A percentile compares a stretch with the other conserved stretches of the same genome.
Evolutionary conservation across 2,888 invertebrate species (phyloP).

Genomic region (Cephalotes varians): DNA sequence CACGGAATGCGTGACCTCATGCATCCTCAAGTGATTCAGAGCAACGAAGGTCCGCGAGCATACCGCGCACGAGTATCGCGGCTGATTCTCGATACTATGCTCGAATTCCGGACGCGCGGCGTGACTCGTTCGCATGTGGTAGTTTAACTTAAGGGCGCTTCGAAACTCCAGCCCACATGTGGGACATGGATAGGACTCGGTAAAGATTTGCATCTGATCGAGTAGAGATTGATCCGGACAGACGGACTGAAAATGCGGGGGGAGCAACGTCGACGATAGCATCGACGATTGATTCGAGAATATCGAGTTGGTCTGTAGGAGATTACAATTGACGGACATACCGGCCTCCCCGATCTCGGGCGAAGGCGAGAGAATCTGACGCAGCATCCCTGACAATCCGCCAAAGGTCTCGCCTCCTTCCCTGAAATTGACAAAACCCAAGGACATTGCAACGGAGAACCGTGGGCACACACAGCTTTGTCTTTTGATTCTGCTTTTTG

Average conservation of each 20-base stretch:
- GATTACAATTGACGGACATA: constrained; percentile 73
- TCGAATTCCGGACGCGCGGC: constrained; percentile 66
- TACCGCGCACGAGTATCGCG: constrained; percentile 79
- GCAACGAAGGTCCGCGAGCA: constrained; percentile 82
- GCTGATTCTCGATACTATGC: constrained; percentile 72
- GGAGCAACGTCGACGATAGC: constrained; percentile 76
- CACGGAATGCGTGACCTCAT: constrained; percentile 80
- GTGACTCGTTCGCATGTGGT: constrained; percentile 82
- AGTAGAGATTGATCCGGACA: constrained; percentile 69
- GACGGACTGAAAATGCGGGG: constrained; percentile 63
- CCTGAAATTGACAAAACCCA: constrained; percentile 84
- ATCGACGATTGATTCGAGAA: constrained; percentile 79
- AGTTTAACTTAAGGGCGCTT: constrained; percentile 82
- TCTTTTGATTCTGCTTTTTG: constrained; percentile 57
- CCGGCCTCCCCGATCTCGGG: constrained; percentile 80
- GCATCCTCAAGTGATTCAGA: constrained; percentile 81
- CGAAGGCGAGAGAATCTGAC: constrained; percentile 84
- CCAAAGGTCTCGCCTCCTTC: constrained; percentile 83
- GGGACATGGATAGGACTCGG: constrained; percentile 81
- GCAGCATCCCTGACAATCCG: constrained; percentile 85
- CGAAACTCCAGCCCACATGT: constrained; percentile 83
- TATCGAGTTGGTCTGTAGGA: constrained; percentile 76
- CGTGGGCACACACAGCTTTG: constrained; percentile 56
- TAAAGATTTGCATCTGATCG: constrained; percentile 79
- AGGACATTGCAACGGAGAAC: constrained; percentile 79